Evolutionary conservation across 2,113 vertebrate genomes (phyloP), one percentile per base, ranked within the genome.

Genomic region (Fulmarus glacialis): DNA sequence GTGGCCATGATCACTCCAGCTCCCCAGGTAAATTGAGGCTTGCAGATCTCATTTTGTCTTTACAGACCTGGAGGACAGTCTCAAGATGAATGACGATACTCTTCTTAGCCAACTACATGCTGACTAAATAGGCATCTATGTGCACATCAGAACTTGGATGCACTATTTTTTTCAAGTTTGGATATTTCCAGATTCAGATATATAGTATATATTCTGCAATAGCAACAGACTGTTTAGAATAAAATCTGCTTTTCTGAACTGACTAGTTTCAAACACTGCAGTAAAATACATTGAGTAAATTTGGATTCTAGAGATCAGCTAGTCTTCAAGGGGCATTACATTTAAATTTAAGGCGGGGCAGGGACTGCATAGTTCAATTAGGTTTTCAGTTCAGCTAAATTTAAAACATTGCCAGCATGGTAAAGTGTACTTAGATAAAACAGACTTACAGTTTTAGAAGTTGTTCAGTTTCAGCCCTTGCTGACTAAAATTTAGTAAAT

Each of bases 1-100:
- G 71, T 88, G 82, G 82, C 82, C 71, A 83, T 91, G 74, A 94
- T 95, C 43, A 92, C 73, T 88, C n/a, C 60, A 87, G 72, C 66
- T 94, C 20, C n/a, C 29, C 82, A 93, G 68, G 75, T 92, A 89
- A 83, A 91, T 45, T 79, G 88, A 82, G 81, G 53, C 27, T 92
- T 78, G 55, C 24, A 55, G 78, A 70, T 64, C 47, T 95, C 42
- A 83, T 66, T 93, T 91, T 88, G 71, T 62, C 78, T 91, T 72
- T 72, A 83, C 27, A 84, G 32, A 70, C 20, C 34, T 36, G 42
- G 74, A 96, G 40, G 48, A 71, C 38, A 80, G 21, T 63, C 71
- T 92, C 36, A 45, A 38, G 40, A 87, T 47, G 45, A 94, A 92
- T 62, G 32, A 78, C 8, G 19, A 26, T 13, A 40, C 29, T 64